A percentile compares a stretch with the other conserved stretches of the same genome.
Conservation (phyloP, 2,113 vertebrate genomes). For the Orycteropus afer region DNA sequence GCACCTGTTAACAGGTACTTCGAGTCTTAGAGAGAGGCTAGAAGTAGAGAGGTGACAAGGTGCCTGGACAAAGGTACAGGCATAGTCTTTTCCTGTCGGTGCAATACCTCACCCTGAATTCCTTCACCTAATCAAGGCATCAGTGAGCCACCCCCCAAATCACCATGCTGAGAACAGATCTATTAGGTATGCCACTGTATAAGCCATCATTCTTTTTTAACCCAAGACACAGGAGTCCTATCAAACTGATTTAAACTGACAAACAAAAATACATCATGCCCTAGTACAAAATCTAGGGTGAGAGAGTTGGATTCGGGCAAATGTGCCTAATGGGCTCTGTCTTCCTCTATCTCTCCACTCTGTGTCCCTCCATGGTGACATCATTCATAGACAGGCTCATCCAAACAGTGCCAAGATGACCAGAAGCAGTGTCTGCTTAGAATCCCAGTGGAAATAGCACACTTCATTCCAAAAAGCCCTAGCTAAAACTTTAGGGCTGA, state of each 20-base stretch:
- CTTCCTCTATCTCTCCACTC: too few species aligned
- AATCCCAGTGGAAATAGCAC: background rate
- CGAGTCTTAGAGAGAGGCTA: background rate
- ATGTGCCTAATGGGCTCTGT: too few species aligned
- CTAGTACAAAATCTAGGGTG: background rate
- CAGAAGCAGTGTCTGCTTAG: background rate
- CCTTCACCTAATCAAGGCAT: background rate
- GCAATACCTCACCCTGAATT: background rate
- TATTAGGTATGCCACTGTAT: too few species aligned
- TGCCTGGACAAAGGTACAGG: too few species aligned
- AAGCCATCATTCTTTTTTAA: background rate
- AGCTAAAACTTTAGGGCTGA: background rate
- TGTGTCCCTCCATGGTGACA: too few species aligned
- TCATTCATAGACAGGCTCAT: background rate
- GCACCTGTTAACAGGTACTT: accelerated
- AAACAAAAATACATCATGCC: background rate
- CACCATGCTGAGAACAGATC: background rate
- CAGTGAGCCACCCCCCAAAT: background rate
- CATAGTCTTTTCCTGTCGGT: accelerated
- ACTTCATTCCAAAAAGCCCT: background rate
- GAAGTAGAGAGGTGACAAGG: background rate
- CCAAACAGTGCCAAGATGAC: background rate
- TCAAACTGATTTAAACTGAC: background rate
- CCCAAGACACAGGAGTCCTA: background rate
- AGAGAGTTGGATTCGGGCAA: background rate